Evolutionary conservation across 2,888 invertebrate genomes (phyloP), one percentile per base, ranked within the genome.

Genomic region (Oxytorus armatus): DNA sequence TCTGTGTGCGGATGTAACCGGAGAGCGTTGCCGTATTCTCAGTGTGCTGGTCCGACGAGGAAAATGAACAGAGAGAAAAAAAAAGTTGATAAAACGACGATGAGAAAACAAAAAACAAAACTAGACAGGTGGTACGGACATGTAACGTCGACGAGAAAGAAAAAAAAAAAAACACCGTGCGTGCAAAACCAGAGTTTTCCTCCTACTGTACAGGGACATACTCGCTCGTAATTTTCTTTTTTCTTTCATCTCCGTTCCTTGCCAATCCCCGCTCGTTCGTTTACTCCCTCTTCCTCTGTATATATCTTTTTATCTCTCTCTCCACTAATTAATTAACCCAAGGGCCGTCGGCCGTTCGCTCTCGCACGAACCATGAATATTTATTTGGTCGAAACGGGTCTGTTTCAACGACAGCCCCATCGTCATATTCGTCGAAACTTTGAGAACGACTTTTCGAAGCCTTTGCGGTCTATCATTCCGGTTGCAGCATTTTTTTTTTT

Each of bases 291-390:
- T 61, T 25, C 11, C 11, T 23, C 49, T 53, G 21, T 61, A 25
- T 51, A 33, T 23, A 14, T 36, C 49, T 61, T 33, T 61, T 42
- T 51, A 33, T 23, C 72, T 53, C 49, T 59, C 39, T 1, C 29
- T 61, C 44, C 33, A 69, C 63, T 79, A 74, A 79, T 79, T 79
- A 79, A 79, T 79, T 79, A 74, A 69, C 69, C 63, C 69, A n/a
- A 55, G 47, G 63, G 14, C 61, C 55, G n/a, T 21, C 23, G 51
- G 29, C 36, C 61, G 39, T 74, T 79, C 69, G 68, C 61, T 61
- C 51, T 55, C 39, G 49, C 47, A 69, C 55, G 74, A 33, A 47
- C 39, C 69, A 69, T 69, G 78, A 79, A 79, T 79, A 79, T 79
- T 79, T 69, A 79, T 69, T 63, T 55, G 29, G 63, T 63, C 42